Evolutionary conservation across 2,113 vertebrate species (phyloP).

Genomic region (Nothoprocta perdicaria): DNA sequence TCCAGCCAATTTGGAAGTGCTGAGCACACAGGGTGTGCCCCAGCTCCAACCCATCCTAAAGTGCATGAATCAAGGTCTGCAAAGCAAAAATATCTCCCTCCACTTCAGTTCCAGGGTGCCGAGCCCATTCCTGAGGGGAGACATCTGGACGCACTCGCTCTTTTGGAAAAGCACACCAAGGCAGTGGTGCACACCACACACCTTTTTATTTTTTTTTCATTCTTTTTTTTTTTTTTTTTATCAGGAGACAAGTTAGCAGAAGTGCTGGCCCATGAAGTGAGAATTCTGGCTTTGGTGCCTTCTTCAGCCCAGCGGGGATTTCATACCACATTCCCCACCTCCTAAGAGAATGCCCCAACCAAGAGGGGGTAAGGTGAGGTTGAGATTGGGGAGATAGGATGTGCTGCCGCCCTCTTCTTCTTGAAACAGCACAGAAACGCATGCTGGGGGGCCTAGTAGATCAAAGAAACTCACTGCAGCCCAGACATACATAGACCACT

Average conservation of each 20-base stretch:
- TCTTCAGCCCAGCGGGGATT: slow-evolving; percentile 55
- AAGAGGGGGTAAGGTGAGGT: slow-evolving; percentile 45
- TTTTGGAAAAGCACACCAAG: slow-evolving; percentile 5
- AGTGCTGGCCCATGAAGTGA: slow-evolving; percentile 58
- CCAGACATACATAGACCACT: slow-evolving; percentile 28
- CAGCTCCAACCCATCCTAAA: slow-evolving; percentile 23
- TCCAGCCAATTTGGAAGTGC: slow-evolving; percentile 68
- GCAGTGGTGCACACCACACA: neutral
- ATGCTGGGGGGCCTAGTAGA: slow-evolving; percentile 48
- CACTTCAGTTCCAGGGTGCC: slow-evolving; percentile 46
- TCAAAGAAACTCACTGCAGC: slow-evolving; percentile 34
- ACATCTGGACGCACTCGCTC: slow-evolving; percentile 55
- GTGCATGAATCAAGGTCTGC: slow-evolving; percentile 58
- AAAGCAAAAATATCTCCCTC: slow-evolving; percentile 56
- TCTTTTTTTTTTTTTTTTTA: neutral
- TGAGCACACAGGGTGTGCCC: slow-evolving; percentile 66
- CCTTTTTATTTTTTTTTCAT: neutral
- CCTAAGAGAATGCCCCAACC: slow-evolving; percentile 26
- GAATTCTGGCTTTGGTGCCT: slow-evolving; percentile 42
- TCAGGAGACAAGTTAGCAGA: neutral
- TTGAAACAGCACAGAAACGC: neutral
- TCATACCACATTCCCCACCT: slow-evolving; percentile 64
- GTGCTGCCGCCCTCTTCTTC: slow-evolving; percentile 26
- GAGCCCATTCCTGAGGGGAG: slow-evolving; percentile 64
- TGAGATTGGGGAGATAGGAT: slow-evolving; percentile 63